Evolutionary conservation across 2,888 invertebrate genomes (phyloP), one percentile per base, ranked within the genome.

Genomic region (Pristionchus entomophagus): DNA sequence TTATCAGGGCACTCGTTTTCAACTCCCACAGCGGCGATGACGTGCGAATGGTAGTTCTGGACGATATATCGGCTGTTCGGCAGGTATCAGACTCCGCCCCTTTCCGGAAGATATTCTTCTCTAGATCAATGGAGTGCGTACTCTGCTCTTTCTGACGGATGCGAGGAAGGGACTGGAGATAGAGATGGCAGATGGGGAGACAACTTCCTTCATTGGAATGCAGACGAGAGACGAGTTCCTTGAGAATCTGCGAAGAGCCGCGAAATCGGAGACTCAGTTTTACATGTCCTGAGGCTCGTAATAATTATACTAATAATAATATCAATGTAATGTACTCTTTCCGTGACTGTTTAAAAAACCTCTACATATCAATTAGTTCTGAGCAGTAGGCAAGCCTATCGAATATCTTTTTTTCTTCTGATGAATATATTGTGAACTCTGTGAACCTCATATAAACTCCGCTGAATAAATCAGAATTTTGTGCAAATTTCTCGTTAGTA

Each of bases 111-210:
- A 26, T 41, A 29, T 17, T 12, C 59, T 22, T 69, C 10, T 29
- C 5, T 73, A 45, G 45, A n/a, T 77, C 41, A 53, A 80, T 51
- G 51, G 49, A 51, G 80, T 49, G 17, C 80, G 80, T 51, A 35
- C 51, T 80, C 29, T 92, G 78, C 87, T 88, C 2, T 85, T 90
- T 22, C 87, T 90, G 56, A 89, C 91, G 17, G 90, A 89, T 38
- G 88, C 90, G 22, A 87, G 91, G 35, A 92, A 92, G 88, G 87
- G 89, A 59, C 86, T 92, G 35, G 92, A 92, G 41, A 84, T 92
- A 41, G 65, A 84, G 38, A 41, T 92, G 65, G 87, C 87, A 35
- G 89, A 88, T 19, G 22, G 56, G n/a, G 62, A 82, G 82, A 82
- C 56, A 19, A 82, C 59, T 29, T 56, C 82, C 5, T 82, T 82